Evolutionary conservation across 1,140 invertebrate species (phyloP), one percentile per base, ranked within the genome.

Genomic region (Apis florea): DNA sequence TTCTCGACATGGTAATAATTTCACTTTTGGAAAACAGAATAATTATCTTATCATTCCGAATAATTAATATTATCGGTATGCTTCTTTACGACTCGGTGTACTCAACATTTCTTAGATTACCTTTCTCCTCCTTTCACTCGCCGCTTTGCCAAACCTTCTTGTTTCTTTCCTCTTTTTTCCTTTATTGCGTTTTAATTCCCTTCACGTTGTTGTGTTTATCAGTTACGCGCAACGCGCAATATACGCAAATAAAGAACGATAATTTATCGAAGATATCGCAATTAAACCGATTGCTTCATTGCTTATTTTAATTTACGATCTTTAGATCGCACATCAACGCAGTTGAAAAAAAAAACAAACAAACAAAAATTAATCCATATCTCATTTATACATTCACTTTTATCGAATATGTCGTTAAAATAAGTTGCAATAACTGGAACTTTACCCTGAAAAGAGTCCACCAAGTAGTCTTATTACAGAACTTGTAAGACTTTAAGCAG

Each of bases 121-220:
- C 53, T 80, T 80, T 80, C 70, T 51, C 78, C 61, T 13, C 78
- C 70, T 74, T 58, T 80, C 78, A 66, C 61, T 59, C 24, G 51
- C n/a, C 53, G 11, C 17, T 17, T 51, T n/a, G 13, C 24, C 24
- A 61, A 59, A 8, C 40, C 53, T 58, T 12, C 58, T 61, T 61
- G 47, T 53, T 40, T 40, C 31, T 64, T 63, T 64, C 31, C 24
- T 54, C 19, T 26, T 9, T 26, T 9, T n/a, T 5, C 11, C 31
- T 15, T 63, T n/a, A 19, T 31, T 15, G 5, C n/a, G 12, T 49
- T 53, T 72, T 51, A 26, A 72, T 72, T 51, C 70, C 31, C 19
- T 19, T n/a, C 31, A 67, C 67, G 31, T 47, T 3, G 53, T 49
- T 19, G 19, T 21, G 24, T 53, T 51, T 70, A n/a, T 61, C 9